phyloP scores from a whole-genome alignment of 1,140 invertebrate species.

The Harlomillsia oculata region DNA sequence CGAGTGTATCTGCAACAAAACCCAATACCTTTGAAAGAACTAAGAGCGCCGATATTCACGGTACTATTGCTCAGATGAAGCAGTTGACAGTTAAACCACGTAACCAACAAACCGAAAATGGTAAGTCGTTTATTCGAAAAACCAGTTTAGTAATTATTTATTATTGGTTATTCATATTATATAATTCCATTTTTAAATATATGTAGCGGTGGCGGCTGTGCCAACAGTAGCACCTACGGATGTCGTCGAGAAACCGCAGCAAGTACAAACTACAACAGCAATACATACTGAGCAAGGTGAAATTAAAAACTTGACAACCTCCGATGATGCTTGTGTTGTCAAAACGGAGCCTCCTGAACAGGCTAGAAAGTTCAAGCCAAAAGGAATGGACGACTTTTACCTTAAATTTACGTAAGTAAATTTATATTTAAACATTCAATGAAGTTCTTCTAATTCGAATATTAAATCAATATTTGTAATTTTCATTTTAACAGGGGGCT shows the following conservation, averaged over 20 bases:
- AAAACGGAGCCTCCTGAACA: neutral
- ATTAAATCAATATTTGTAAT: too few species aligned
- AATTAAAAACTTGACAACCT: neutral
- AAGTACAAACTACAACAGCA: neutral
- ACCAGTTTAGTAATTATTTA: too few species aligned
- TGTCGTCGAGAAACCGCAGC: neutral
- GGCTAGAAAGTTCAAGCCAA: conserved; percentile 7
- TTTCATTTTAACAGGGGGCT: too few species aligned
- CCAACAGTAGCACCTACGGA: too few species aligned
- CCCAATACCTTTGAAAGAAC: neutral
- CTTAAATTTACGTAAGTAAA: conserved; percentile 20
- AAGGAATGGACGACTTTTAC: conserved; percentile 14
- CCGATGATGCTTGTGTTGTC: neutral
- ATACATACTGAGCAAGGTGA: too few species aligned
- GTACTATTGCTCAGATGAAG: neutral
- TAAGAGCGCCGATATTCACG: conserved; percentile 6
- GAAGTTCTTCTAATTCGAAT: too few species aligned
- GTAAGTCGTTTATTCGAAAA: too few species aligned
- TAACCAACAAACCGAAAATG: too few species aligned
- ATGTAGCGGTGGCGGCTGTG: too few species aligned
- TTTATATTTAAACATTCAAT: too few species aligned
- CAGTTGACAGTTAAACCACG: neutral
- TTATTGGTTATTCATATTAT: too few species aligned
- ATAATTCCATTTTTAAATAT: too few species aligned
- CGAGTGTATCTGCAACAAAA: neutral